Percentiles rank a stretch among this genome's conserved stretches.
Conservation (phyloP, 2,113 vertebrate genomes). For the Brachirus orientalis region DNA sequence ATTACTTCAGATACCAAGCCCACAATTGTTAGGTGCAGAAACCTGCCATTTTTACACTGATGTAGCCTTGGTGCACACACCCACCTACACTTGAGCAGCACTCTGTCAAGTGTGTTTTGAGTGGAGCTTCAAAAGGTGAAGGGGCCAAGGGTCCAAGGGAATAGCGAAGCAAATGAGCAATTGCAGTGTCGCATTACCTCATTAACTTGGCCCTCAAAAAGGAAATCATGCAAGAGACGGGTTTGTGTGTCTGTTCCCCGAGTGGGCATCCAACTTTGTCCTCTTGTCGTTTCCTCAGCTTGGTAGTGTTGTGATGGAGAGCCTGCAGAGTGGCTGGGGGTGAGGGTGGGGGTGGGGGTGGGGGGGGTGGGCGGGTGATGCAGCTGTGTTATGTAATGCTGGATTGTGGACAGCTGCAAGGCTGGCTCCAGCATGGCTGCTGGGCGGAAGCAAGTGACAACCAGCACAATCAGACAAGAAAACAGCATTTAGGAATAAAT, state of each 20-base stretch:
- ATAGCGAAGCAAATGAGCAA: slow-evolving; percentile 48
- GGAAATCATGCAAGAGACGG: slow-evolving; percentile 12
- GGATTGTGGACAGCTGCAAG: slow-evolving; percentile 68
- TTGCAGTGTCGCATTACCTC: slow-evolving; percentile 38
- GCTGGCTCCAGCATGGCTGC: slow-evolving; percentile 57
- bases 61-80: slow-evolving; percentile 6
- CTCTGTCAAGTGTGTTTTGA: slow-evolving; percentile 20
- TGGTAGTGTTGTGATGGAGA: slow-evolving; percentile 50
- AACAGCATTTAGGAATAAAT: slow-evolving; percentile 7
- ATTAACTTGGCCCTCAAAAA: slow-evolving; percentile 37
- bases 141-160: slow-evolving; percentile 21
- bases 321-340: slow-evolving; percentile 54
- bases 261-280: slow-evolving; percentile 39
- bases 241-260: slow-evolving; percentile 15
- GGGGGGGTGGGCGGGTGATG: slow-evolving; percentile 31
- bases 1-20: no score
- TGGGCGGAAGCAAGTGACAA: slow-evolving; percentile 38
- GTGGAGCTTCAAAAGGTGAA: slow-evolving; percentile 31
- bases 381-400: slow-evolving; percentile 68
- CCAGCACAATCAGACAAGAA: slow-evolving; percentile 13
- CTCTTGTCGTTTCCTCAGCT: slow-evolving; percentile 46
- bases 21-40: no score
- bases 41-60: no score
- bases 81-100: slow-evolving; percentile 8
- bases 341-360: slow-evolving; percentile 10